Evolutionary conservation across 2,888 invertebrate genomes (phyloP), one percentile per base, ranked within the genome.

Genomic region (Hyalella azteca): DNA sequence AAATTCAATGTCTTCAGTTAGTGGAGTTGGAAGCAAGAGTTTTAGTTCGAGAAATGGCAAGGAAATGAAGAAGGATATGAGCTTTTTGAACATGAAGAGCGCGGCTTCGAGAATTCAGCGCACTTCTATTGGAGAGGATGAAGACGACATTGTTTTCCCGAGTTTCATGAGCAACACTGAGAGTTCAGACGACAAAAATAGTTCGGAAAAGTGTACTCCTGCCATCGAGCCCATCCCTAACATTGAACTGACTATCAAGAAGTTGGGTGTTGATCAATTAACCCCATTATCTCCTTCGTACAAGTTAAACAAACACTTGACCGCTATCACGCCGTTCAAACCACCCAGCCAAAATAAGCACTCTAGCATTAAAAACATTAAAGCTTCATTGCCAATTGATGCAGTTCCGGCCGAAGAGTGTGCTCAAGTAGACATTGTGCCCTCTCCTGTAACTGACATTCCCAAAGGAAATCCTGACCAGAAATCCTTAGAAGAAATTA

Each of bases 241-340:
- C 75, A 75, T 75, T 75, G 75, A 75, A 41, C 75, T 75, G 26
- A 75, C 75, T 22, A 75, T 75, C 19, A 75, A 75, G 22, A 75
- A 75, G 29, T 41, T 75, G 9, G 75, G 75, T 9, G 19, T 75
- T 19, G 75, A 75, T 13, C 41, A 41, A 13, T 29, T 36, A 36
- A 41, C n/a, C 13, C 19, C 41, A 22, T 19, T 29, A 45, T 22
- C 75, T 26, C 45, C 75, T 2, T 40, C 41, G 40, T 75, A 45
- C 22, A 75, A 66, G 19, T n/a, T 75, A 22, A 75, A 75, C 45
- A 75, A 75, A 75, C 40, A 75, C 45, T 39, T 75, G 3, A 41
- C 75, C 19, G 36, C 66, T 9, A 75, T 75, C n/a, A 75, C 75
- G 26, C 75, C 75, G 26, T 75, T 75, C 75, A 75, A 75, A 39